A percentile compares a stretch with the other conserved stretches of the same genome.
Conservation (phyloP, 1,140 invertebrate species). For the Linepithema humile region DNA sequence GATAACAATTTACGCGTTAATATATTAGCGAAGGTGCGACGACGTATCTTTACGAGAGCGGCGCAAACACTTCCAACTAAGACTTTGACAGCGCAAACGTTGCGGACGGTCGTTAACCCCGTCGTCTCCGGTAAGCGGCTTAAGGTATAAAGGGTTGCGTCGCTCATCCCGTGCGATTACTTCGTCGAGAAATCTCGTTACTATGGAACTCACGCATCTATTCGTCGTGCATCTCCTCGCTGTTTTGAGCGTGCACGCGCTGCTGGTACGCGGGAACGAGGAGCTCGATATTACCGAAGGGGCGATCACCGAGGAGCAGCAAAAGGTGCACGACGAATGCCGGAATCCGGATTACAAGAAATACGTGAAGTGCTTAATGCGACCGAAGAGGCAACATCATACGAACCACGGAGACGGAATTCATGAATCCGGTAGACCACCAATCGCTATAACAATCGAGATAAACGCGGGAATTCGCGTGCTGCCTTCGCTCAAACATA, state of each 20-base stretch:
- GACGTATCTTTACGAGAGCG: slow-evolving; percentile 61
- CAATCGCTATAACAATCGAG: slow-evolving; percentile 21
- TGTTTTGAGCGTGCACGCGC: slow-evolving; percentile 3
- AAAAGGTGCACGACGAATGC: slow-evolving; percentile 69
- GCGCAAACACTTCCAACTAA: slow-evolving; percentile 45
- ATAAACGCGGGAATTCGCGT: slow-evolving; percentile 31
- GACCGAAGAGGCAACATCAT: slow-evolving; percentile 77
- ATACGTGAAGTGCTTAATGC: slow-evolving; percentile 80
- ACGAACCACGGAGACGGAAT: slow-evolving; percentile 13
- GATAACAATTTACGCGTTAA: slow-evolving; percentile 69
- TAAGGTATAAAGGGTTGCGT: slow-evolving; percentile 66
- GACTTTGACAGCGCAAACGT: slow-evolving; percentile 26
- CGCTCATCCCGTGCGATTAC: slow-evolving; percentile 35
- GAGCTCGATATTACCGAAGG: not conserved
- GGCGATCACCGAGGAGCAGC: slow-evolving; percentile 23
- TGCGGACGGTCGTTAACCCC: slow-evolving; percentile 62
- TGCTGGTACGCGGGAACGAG: not conserved
- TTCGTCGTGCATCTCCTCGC: slow-evolving; percentile 27
- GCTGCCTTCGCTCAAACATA: not conserved
- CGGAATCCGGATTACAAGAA: slow-evolving; percentile 78
- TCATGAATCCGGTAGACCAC: slow-evolving; percentile 55
- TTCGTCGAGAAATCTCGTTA: slow-evolving; percentile 48
- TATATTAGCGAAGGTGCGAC: slow-evolving; percentile 74
- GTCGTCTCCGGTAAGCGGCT: slow-evolving; percentile 35
- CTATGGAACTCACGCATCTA: slow-evolving; percentile 47